Percentiles rank a stretch among this genome's conserved stretches.
phyloP scores from a whole-genome alignment of 2,888 invertebrate species.

The Ypsolopha sequella region DNA sequence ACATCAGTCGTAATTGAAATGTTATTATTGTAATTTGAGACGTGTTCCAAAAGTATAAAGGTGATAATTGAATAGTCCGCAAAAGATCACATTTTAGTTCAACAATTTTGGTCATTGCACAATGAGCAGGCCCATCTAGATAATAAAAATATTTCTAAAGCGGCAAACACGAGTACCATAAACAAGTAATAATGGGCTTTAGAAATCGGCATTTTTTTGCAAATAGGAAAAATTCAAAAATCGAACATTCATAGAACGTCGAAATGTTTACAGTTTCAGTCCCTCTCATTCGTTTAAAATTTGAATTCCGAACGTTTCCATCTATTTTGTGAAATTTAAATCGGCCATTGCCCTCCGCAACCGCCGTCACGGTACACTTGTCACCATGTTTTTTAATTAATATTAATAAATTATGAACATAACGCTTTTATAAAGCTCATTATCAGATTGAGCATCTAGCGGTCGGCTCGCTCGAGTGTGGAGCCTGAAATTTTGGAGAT shows the following conservation, averaged over 20 bases:
- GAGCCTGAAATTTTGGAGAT: conserved; percentile 18
- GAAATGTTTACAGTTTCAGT: too few relatives aligned
- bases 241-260: too few relatives aligned
- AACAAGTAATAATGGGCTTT: background rate
- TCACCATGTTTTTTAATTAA: conserved; percentile 54
- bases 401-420: conserved; percentile 49
- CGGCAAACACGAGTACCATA: background rate
- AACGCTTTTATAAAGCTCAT: conserved; percentile 20
- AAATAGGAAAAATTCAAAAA: too few relatives aligned
- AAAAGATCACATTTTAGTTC: background rate
- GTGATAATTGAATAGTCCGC: background rate
- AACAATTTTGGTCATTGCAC: background rate
- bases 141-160: background rate
- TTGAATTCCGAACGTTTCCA: conserved; percentile 1
- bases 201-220: background rate
- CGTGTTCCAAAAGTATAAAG: conserved; percentile 16
- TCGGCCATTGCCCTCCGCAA: conserved; percentile 31
- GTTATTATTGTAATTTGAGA: conserved; percentile 6
- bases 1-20: conserved; percentile 44
- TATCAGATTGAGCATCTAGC: conserved; percentile 40
- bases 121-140: background rate
- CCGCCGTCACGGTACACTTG: conserved; percentile 52
- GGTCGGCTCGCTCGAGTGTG: conserved; percentile 21
- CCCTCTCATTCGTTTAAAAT: too few relatives aligned
- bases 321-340: conserved; percentile 9